Conservation (phyloP, 2,113 vertebrate genomes). For the Mirounga angustirostris region DNA sequence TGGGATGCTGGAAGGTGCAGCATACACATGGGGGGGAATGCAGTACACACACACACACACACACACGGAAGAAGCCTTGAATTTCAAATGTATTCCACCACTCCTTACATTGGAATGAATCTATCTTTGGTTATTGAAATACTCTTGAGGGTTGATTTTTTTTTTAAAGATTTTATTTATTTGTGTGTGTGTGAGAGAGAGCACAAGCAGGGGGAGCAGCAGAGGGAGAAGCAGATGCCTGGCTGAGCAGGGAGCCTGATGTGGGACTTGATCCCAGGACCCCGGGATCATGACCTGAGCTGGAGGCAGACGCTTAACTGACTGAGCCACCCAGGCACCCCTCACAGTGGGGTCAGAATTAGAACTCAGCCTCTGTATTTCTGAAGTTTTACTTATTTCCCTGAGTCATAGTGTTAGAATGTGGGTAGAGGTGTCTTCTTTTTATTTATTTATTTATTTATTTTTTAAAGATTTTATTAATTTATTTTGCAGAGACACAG, state of each 20-base stretch:
- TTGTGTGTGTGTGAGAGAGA: background rate
- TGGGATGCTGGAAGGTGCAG: background rate
- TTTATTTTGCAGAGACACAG: too few relatives aligned
- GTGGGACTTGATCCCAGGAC: background rate
- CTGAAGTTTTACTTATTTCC: conserved; percentile 11
- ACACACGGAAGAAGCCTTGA: background rate
- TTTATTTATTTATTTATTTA: too few relatives aligned
- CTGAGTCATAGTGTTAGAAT: background rate
- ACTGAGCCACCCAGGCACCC: background rate
- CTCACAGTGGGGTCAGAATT: background rate
- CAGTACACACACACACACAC: too few relatives aligned
- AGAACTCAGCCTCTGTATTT: conserved; percentile 19
- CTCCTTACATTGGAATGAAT: background rate
- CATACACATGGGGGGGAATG: background rate
- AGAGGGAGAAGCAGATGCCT: background rate
- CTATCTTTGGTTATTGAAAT: background rate
- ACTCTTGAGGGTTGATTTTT: background rate
- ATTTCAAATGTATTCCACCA: background rate
- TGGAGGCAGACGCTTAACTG: background rate
- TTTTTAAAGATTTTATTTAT: background rate
- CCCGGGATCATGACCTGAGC: background rate
- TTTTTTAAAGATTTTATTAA: too few relatives aligned
- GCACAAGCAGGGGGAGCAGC: background rate
- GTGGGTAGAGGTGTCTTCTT: background rate
- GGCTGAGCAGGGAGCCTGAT: background rate